phyloP scores from a whole-genome alignment of 37 sponge, comb jelly and placozoan genomes.

The Eunapius fragilis region DNA sequence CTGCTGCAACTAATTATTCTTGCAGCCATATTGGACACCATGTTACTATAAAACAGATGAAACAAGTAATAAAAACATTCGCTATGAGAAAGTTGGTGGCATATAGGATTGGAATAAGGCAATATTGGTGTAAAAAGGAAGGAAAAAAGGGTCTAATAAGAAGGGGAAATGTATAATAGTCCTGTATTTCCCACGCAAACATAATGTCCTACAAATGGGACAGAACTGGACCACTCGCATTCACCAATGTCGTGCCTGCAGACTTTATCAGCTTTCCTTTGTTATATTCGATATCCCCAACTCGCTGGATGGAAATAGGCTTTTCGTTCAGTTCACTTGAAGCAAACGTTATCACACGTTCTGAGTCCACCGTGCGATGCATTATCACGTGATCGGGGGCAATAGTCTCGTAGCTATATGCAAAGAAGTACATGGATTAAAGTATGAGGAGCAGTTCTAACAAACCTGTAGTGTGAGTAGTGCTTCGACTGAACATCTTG shows the following conservation, averaged over 20 bases:
- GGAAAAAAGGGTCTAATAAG: no score
- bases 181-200: no score
- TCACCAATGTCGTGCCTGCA: not conserved
- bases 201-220: no score
- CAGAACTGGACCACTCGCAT: not conserved
- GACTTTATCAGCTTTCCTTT: not conserved
- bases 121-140: no score
- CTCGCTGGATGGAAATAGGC: not conserved
- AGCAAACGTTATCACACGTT: not conserved
- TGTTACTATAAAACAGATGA: no score
- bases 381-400: not conserved
- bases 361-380: not conserved
- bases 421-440: not conserved
- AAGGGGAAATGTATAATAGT: no score
- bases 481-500: conserved; percentile 31
- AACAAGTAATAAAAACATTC: no score
- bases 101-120: no score
- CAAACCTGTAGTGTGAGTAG: conserved; percentile 31
- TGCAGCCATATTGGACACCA: no score
- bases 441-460: not conserved
- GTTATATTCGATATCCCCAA: not conserved
- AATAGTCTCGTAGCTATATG: not conserved
- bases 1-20: no score
- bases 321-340: not conserved
- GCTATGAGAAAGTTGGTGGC: no score